phyloP scores from a whole-genome alignment of 1,140 invertebrate species.

The Archegozetes longisetosus region DNA sequence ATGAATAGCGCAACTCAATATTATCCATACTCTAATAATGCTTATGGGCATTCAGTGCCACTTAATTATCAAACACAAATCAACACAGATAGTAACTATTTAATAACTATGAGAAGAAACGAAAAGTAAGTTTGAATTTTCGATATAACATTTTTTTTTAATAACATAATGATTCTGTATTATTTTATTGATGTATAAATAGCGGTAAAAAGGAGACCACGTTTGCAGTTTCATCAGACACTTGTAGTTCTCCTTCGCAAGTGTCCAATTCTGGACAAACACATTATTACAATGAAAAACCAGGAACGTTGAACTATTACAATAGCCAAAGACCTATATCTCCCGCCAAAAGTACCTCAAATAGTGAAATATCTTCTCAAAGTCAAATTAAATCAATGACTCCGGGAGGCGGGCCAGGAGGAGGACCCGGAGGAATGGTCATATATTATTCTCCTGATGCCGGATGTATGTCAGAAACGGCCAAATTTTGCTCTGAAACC shows the following conservation, averaged over 20 bases:
- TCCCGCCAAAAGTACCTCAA: conserved; percentile 10
- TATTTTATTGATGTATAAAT: not conserved
- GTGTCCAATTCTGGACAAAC: not conserved
- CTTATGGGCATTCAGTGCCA: no score
- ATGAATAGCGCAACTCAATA: no score
- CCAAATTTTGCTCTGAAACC: conserved; percentile 7
- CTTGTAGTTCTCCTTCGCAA: not conserved
- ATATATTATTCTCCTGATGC: conserved; percentile 18
- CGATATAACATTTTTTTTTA: no score
- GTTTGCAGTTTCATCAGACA: conserved; percentile 7
- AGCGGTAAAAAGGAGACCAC: conserved; percentile 16
- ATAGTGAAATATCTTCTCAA: conserved; percentile 10
- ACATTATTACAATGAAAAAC: not conserved
- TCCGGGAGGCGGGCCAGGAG: not conserved
- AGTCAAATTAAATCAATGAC: not conserved
- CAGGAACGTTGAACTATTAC: not conserved
- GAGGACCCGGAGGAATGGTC: conserved; percentile 11
- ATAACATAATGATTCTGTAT: not conserved
- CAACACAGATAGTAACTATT: no score
- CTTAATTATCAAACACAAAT: no score
- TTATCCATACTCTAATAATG: no score
- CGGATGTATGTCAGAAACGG: not conserved
- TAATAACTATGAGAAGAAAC: not conserved
- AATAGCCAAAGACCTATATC: conserved; percentile 5
- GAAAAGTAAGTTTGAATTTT: not conserved